Percentiles rank a stretch among this genome's conserved stretches.
Conservation (phyloP, 2,113 vertebrate genomes). For the Nyctibius bracteatus region DNA sequence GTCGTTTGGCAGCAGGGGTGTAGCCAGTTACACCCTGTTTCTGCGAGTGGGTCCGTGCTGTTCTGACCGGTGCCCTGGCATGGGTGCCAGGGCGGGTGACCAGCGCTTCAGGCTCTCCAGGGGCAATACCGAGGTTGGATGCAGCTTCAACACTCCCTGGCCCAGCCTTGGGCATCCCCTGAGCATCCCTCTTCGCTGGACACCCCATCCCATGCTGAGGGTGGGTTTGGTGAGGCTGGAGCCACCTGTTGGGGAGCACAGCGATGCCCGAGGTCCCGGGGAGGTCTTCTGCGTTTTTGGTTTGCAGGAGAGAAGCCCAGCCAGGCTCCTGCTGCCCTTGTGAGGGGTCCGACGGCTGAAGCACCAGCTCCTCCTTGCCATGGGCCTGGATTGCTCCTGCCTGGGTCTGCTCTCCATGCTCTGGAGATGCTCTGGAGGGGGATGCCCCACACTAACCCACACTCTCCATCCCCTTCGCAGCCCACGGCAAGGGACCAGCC, state of each 20-base stretch:
- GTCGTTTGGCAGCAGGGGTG: not conserved
- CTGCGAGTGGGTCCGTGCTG: rapidly evolving
- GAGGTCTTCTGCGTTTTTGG: rapidly evolving
- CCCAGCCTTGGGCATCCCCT: not conserved
- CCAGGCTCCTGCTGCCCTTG: not conserved
- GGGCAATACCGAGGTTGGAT: rapidly evolving
- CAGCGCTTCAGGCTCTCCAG: rapidly evolving
- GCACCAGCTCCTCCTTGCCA: not conserved
- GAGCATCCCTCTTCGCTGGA: rapidly evolving
- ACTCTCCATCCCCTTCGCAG: slow-evolving; percentile 14
- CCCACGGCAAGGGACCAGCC: slow-evolving; percentile 77
- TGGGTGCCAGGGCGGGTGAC: not conserved
- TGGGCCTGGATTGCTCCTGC: rapidly evolving
- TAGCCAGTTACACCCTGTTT: too few species aligned
- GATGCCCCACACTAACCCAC: rapidly evolving
- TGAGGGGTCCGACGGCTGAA: rapidly evolving
- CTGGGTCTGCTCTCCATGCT: not conserved
- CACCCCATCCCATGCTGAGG: rapidly evolving
- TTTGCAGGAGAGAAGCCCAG: not conserved
- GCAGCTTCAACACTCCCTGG: not conserved
- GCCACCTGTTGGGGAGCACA: rapidly evolving
- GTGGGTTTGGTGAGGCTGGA: not conserved
- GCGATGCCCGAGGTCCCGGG: rapidly evolving
- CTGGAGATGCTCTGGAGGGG: not conserved
- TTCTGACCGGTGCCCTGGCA: not conserved